phyloP scores from a whole-genome alignment of 2,888 invertebrate genomes.

The Phyllotreta cruciferae region DNA sequence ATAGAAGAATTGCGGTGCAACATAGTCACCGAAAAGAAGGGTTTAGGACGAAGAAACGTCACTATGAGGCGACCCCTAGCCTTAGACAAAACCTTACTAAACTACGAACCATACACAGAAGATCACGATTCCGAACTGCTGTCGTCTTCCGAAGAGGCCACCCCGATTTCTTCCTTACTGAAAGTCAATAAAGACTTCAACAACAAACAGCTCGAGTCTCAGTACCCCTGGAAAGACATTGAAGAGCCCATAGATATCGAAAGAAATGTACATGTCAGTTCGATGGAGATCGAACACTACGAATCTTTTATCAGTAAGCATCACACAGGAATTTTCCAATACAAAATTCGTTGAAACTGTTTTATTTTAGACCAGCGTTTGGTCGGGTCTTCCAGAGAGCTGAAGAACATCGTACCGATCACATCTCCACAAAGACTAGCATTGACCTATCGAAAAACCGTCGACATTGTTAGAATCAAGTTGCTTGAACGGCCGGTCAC shows the following conservation, averaged over 20 bases:
- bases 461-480: constrained; percentile 39
- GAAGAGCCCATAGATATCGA: constrained; percentile 75
- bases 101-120: constrained; percentile 43
- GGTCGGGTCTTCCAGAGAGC: not conserved
- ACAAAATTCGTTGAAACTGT: not conserved
- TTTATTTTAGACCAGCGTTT: not conserved
- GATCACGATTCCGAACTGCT: constrained; percentile 37
- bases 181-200: constrained; percentile 52
- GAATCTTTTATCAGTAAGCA: constrained; percentile 64
- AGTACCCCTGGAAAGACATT: constrained; percentile 61
- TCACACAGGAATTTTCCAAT: not conserved
- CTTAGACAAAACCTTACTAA: constrained; percentile 50
- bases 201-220: constrained; percentile 60
- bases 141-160: not conserved
- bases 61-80: constrained; percentile 52
- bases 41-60: constrained; percentile 48
- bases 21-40: constrained; percentile 62
- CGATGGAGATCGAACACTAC: constrained; percentile 76
- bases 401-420: constrained; percentile 7
- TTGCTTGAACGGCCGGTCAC: constrained; percentile 35
- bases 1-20: constrained; percentile 74
- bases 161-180: not conserved
- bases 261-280: constrained; percentile 65
- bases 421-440: constrained; percentile 19
- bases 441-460: constrained; percentile 43